A percentile compares a stretch with the other conserved stretches of the same genome.
phyloP scores from a whole-genome alignment of 2,113 vertebrate genomes.

The Petaurus breviceps region DNA sequence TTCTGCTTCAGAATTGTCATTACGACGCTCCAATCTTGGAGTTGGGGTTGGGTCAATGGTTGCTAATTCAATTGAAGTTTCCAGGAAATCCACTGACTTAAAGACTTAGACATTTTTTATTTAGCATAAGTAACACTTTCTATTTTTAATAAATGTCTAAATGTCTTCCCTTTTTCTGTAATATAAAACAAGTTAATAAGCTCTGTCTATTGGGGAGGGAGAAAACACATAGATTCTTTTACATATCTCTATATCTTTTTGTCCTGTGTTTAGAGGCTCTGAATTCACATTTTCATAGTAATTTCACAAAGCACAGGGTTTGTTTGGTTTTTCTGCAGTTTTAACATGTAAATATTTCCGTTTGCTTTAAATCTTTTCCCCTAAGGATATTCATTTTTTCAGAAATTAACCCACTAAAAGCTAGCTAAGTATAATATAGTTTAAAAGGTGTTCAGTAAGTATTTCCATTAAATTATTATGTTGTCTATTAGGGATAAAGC shows the following conservation, averaged over 20 bases:
- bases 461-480: conserved; percentile 7
- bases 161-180: conserved; percentile 53
- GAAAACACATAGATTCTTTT: not conserved
- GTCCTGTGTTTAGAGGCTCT: conserved; percentile 15
- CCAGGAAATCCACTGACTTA: conserved; percentile 78
- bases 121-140: conserved; percentile 25
- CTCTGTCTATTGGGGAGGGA: not conserved
- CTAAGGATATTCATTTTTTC: conserved; percentile 8
- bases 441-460: conserved; percentile 10
- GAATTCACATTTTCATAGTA: conserved; percentile 46
- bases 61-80: conserved; percentile 87
- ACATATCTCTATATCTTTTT: conserved; percentile 14
- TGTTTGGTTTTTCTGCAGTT: not conserved
- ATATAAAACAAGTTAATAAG: conserved; percentile 30
- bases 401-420: conserved; percentile 47
- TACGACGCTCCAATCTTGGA: conserved; percentile 78
- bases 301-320: conserved; percentile 10
- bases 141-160: conserved; percentile 17
- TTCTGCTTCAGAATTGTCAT: conserved; percentile 81
- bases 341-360: conserved; percentile 57
- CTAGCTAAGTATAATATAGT: conserved; percentile 37
- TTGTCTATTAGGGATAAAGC: not conserved
- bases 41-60: conserved; percentile 75
- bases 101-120: conserved; percentile 72
- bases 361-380: conserved; percentile 39